Evolutionary conservation across 2,113 vertebrate genomes (phyloP), one percentile per base, ranked within the genome.

Genomic region (Xenotilapia caudafasciata): DNA sequence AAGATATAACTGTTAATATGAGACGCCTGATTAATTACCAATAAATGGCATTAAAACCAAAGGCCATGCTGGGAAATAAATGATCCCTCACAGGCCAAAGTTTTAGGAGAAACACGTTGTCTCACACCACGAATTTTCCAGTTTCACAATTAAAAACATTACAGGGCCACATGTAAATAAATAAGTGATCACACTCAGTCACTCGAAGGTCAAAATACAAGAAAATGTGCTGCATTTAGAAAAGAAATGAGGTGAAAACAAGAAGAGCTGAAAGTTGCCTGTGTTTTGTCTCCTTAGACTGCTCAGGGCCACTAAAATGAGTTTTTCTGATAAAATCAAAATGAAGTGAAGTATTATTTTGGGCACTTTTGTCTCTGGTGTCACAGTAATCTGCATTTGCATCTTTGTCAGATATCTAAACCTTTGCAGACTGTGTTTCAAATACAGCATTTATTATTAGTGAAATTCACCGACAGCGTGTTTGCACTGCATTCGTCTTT

Each of bases 121-220:
- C 60, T 33, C 28, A 33, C 58, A n/a, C 31, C 40, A 15, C 0
- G 0, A 35, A 35, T 35, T 65, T 65, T 0, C 31, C 17, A 65
- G 60, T 70, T 42, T 70, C 2, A 70, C 3, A 14, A 70, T 68
- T 23, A 28, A 17, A 75, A 75, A 28, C 9, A 47, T 19, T 26
- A 49, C 70, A 19, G 21, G 0, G 68, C 3, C 40, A 47, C 9
- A 0, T 6, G 13, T 17, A 1, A 75, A 47, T 73, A 45, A 26
- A 11, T 73, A 9, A 17, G 11, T 12, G 70, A 75, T 11, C 23
- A 17, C 70, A 75, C 14, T 47, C 9, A 26, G 23, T 75, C 13
- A 77, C 23, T 28, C 1, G 4, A 31, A 77, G 70, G 9, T 73
- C 65, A 73, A 10, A 45, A 73, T 3, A 73, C 38, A 45, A 42